Evolutionary conservation across 2,888 invertebrate genomes (phyloP), one percentile per base, ranked within the genome.

Genomic region (Apamea crenata): DNA sequence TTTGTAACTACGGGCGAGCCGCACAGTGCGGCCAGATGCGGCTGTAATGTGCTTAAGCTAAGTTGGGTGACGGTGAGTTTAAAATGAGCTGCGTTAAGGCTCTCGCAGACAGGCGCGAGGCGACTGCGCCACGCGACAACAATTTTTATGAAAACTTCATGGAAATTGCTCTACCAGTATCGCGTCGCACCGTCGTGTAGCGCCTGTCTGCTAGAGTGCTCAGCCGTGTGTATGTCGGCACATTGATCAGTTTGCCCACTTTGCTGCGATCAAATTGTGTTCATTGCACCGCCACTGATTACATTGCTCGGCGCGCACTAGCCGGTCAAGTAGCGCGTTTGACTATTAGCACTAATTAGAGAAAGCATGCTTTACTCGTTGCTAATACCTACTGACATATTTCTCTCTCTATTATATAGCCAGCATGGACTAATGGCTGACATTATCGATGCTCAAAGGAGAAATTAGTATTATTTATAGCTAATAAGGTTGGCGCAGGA

Each of bases 231-330:
- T 68, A 67, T 53, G 32, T 65, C 25, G 18, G 36, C 47, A 65
- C 32, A 66, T 32, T 70, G 69, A 56, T 47, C 59, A 77, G 69
- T 36, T 36, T 50, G 56, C 21, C 14, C 47, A 73, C 56, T 47
- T 66, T 4, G 18, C 59, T 44, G 10, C 47, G 56, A 68, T 77
- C 50, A 29, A 32, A 68, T 50, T 29, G 72, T 73, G 79, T 44
- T 63, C 63, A 65, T 18, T 29, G 72, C 68, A 50, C 56, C 53
- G n/a, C 50, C 50, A 21, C 68, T 84, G 84, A 84, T 84, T 73
- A 70, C 70, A 56, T n/a, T 84, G 74, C 71, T 67, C 36, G 3
- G 21, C 50, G n/a, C 40, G 53, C 61, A 25, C 44, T 69, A 53
- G 25, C 36, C 53, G 78, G 59, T 36, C 59, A 61, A 81, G 32